phyloP scores from a whole-genome alignment of 2,113 vertebrate genomes.

The Callionymus lyra region DNA sequence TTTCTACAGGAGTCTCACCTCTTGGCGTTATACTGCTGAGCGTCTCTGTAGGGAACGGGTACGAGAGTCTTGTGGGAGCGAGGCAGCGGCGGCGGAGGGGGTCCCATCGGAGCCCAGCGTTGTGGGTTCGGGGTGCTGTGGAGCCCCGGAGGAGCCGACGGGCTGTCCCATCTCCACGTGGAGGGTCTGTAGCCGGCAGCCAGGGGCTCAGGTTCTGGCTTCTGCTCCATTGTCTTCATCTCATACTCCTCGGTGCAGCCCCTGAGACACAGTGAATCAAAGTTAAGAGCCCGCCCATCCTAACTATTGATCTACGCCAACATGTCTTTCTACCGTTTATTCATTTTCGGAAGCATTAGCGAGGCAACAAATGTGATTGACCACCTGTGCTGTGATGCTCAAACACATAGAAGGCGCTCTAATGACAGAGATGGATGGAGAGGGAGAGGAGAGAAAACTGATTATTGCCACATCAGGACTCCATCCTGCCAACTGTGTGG shows the following conservation, averaged over 20 bases:
- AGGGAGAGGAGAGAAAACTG: constrained; percentile 18
- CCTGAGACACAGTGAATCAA: constrained; percentile 47
- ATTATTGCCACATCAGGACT: constrained; percentile 32
- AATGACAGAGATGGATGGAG: constrained; percentile 17
- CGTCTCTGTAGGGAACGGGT: constrained; percentile 74
- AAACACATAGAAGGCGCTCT: constrained; percentile 1
- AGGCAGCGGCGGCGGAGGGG: constrained; percentile 57
- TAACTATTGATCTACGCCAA: too few species aligned
- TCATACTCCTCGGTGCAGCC: constrained; percentile 84
- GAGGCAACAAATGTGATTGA: too few species aligned
- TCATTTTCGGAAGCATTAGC: too few species aligned
- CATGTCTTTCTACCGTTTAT: too few species aligned
- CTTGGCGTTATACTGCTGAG: constrained; percentile 71
- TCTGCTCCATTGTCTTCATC: constrained; percentile 75
- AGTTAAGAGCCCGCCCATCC: too few species aligned
- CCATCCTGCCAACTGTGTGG: constrained; percentile 22
- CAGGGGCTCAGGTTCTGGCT: constrained; percentile 70
- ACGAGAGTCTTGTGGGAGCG: constrained; percentile 65
- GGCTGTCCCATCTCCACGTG: constrained; percentile 81
- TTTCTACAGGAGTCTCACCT: constrained; percentile 63
- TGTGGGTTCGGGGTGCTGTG: constrained; percentile 62
- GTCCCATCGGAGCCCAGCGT: constrained; percentile 65
- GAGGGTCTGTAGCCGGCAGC: constrained; percentile 68
- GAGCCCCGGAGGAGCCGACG: constrained; percentile 56
- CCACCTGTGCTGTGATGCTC: too few species aligned